Conservation (phyloP, 2,888 invertebrate species). For the Oscheius sp. region DNA sequence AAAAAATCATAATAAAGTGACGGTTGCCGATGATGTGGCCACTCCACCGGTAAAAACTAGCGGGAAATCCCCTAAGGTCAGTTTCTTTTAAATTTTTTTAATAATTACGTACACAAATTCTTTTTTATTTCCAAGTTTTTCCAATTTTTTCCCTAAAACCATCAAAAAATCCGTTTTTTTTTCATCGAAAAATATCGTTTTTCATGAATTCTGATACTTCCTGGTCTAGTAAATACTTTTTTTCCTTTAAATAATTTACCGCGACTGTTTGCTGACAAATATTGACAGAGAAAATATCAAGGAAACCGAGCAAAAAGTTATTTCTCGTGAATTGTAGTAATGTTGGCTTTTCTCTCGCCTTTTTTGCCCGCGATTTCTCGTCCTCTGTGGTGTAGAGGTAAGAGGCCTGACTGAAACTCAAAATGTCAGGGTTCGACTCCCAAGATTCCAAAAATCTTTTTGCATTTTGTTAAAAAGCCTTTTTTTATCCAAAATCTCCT, state of each 20-base stretch:
- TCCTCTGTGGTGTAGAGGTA: no score
- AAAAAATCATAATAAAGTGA: slow-evolving; percentile 36
- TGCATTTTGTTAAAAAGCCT: neutral
- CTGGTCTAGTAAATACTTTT: no score
- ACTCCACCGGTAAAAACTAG: slow-evolving; percentile 9
- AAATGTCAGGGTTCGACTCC: no score
- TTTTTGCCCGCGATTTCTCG: no score
- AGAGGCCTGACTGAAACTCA: no score
- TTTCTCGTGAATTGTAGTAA: no score
- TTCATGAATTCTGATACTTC: neutral
- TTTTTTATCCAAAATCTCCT: neutral
- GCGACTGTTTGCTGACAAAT: no score
- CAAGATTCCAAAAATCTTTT: no score
- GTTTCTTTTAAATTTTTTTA: slow-evolving; percentile 1
- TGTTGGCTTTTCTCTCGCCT: no score
- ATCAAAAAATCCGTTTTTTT: neutral
- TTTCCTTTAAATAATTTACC: no score
- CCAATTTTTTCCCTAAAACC: neutral
- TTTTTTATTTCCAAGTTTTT: neutral
- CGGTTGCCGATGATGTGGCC: slow-evolving; percentile 34
- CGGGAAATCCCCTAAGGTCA: slow-evolving; percentile 21
- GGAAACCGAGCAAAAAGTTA: no score
- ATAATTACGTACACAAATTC: neutral
- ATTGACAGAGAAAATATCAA: no score
- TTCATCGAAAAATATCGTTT: neutral